A percentile compares a stretch with the other conserved stretches of the same genome.
Evolutionary conservation across 2,113 vertebrate species (phyloP).

Genomic region (Gallinago jamesoni): DNA sequence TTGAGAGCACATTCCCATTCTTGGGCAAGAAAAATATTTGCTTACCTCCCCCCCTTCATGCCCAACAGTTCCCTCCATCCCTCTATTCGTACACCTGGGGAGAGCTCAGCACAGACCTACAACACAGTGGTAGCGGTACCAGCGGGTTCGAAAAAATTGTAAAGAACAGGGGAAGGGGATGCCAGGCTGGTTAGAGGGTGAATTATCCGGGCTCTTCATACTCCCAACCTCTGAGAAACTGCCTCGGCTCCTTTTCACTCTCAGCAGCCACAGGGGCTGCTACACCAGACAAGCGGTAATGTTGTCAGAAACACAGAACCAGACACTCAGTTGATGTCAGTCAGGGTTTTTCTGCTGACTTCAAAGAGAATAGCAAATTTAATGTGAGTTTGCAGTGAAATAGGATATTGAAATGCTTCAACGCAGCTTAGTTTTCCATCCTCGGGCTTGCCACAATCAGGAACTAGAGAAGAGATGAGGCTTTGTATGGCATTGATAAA

Average conservation of each 20-base stretch:
- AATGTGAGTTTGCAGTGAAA: constrained; percentile 38
- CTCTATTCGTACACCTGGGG: neutral
- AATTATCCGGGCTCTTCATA: neutral
- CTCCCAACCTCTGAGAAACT: neutral
- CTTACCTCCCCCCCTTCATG: neutral
- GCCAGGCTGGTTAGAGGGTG: neutral
- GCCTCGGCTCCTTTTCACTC: neutral
- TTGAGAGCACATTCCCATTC: neutral
- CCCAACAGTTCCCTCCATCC: neutral
- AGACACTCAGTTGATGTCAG: constrained; percentile 31
- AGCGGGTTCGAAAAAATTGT: neutral
- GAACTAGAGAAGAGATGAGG: neutral
- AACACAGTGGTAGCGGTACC: neutral
- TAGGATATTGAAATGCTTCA: constrained; percentile 33
- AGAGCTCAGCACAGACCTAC: neutral
- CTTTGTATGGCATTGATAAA: neutral
- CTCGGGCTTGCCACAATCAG: neutral
- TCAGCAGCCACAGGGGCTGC: neutral
- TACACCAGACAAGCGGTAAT: neutral
- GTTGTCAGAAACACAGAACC: constrained; percentile 47
- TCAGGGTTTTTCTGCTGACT: constrained; percentile 46
- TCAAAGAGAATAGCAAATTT: constrained; percentile 59
- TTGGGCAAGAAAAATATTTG: neutral
- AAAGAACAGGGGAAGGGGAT: neutral
- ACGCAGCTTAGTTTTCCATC: constrained; percentile 17